Conservation (phyloP, 2,888 invertebrate species). For the Tetranychus truncatus region DNA sequence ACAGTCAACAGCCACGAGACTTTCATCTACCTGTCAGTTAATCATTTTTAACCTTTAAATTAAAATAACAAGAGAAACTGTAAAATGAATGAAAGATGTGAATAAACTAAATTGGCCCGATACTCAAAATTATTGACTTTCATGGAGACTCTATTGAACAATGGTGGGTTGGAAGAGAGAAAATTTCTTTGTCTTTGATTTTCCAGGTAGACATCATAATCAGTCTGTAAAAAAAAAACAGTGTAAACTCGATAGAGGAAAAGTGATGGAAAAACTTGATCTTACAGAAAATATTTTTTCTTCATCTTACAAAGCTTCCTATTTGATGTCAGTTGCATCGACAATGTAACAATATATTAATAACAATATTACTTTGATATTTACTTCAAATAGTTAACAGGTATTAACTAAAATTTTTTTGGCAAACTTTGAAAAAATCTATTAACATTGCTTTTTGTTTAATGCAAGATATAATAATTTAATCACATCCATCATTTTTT, state of each 20-base stretch:
- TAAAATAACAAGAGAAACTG: not conserved
- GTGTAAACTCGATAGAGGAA: not conserved
- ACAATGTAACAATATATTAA: not conserved
- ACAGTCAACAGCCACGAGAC: not conserved
- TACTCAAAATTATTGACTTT: no score
- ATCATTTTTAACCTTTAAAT: not conserved
- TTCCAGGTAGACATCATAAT: not conserved
- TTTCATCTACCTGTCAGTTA: not conserved
- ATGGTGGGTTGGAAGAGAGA: not conserved
- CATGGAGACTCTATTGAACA: not conserved
- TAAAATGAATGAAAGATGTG: not conserved
- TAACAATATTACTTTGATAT: not conserved
- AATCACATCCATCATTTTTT: not conserved
- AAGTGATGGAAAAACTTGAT: not conserved
- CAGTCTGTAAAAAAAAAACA: no score
- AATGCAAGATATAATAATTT: not conserved
- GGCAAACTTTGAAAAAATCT: no score
- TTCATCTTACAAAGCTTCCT: not conserved
- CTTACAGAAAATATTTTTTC: not conserved
- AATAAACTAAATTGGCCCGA: no score
- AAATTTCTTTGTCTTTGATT: not conserved
- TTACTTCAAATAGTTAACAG: not conserved
- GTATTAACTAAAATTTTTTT: no score
- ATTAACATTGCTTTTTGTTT: no score
- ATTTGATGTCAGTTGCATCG: no score